Evolutionary conservation across 2,888 invertebrate species (phyloP).

Genomic region (Nephrotoma appendiculata): DNA sequence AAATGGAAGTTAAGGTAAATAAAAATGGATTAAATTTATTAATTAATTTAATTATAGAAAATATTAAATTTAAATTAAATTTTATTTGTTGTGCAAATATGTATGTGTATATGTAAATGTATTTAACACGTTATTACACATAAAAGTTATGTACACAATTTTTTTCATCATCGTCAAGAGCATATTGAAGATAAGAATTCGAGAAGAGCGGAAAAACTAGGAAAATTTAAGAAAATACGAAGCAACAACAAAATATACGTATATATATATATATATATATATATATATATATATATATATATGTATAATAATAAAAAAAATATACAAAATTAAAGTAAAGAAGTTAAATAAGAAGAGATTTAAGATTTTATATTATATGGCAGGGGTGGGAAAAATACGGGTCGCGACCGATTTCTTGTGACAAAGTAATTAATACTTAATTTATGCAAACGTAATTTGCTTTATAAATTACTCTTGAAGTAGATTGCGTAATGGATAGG

Average conservation of each 20-base stretch:
- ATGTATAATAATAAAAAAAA: background rate
- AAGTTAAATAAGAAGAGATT: background rate
- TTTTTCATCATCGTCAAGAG: background rate
- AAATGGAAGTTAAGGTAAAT: background rate
- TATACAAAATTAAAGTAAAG: background rate
- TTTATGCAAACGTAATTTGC: too few relatives aligned
- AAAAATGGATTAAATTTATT: background rate
- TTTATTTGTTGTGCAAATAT: background rate
- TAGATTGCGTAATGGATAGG: too few relatives aligned
- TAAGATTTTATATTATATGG: background rate
- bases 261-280: too few relatives aligned
- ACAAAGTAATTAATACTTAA: too few relatives aligned
- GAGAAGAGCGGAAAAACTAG: background rate
- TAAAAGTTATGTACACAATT: background rate
- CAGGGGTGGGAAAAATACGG: background rate
- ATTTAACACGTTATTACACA: background rate
- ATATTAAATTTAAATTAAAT: background rate
- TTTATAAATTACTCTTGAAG: too few relatives aligned
- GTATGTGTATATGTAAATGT: background rate
- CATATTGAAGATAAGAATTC: background rate
- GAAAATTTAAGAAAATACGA: background rate
- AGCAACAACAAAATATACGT: background rate
- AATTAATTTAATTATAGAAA: background rate
- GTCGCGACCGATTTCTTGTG: background rate
- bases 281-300: too few relatives aligned